Evolutionary conservation across 2,113 vertebrate species (phyloP).

Genomic region (Ageneiosus marmoratus): DNA sequence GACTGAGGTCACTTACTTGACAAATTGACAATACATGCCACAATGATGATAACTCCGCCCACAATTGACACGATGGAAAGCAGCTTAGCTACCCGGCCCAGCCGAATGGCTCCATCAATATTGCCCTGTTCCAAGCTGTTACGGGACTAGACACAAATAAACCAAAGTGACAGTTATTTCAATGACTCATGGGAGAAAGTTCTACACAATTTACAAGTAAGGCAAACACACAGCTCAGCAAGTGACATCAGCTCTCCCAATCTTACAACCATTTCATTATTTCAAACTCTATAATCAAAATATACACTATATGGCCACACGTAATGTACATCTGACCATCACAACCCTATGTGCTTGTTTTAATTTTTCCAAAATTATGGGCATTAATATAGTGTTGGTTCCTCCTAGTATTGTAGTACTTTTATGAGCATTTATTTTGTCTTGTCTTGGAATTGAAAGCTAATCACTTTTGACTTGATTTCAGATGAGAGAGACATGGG

Average conservation of each 20-base stretch:
- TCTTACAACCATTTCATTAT: neutral
- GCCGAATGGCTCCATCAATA: conserved; percentile 85
- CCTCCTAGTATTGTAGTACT: no score
- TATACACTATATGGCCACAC: neutral
- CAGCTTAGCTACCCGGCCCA: conserved; percentile 88
- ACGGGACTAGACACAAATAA: conserved; percentile 73
- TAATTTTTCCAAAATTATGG: neutral
- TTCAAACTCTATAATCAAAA: neutral
- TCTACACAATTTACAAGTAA: neutral
- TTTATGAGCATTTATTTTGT: no score
- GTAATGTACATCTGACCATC: neutral
- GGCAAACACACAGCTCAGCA: neutral
- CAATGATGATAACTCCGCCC: conserved; percentile 85
- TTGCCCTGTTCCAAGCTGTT: conserved; percentile 91
- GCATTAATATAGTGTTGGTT: neutral
- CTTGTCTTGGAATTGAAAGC: no score
- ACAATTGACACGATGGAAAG: conserved; percentile 85
- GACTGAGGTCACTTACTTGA: conserved; percentile 75
- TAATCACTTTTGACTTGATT: no score
- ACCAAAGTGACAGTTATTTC: neutral
- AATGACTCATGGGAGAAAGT: neutral
- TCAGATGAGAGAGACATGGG: no score
- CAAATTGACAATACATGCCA: conserved; percentile 86
- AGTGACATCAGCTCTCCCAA: neutral
- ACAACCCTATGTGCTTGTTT: neutral